A percentile compares a stretch with the other conserved stretches of the same genome.
Conservation (phyloP, 2,113 vertebrate genomes). For the Colius striatus region DNA sequence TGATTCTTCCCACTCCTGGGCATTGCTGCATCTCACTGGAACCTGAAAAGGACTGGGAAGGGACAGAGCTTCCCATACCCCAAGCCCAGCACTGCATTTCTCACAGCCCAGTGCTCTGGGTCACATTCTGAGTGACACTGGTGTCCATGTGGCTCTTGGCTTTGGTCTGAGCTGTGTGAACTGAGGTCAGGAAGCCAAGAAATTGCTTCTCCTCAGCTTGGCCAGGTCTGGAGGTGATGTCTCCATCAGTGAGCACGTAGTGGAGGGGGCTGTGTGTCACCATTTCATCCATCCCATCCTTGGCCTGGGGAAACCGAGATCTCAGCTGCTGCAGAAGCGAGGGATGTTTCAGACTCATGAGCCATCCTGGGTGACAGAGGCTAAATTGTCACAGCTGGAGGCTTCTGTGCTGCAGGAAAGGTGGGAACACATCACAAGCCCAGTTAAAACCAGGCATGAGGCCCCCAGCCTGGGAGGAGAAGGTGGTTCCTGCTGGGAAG, state of each 20-base stretch:
- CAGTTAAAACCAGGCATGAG: fast-evolving
- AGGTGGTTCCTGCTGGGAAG: neutral
- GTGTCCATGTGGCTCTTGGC: neutral
- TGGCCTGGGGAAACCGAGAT: fast-evolving
- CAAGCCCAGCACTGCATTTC: fast-evolving
- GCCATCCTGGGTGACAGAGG: neutral
- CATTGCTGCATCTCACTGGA: fast-evolving
- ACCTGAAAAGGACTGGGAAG: neutral
- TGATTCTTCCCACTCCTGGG: neutral
- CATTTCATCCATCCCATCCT: neutral
- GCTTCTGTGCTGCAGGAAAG: neutral
- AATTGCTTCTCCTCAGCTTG: neutral
- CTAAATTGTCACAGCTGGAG: fast-evolving
- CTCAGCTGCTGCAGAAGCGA: fast-evolving
- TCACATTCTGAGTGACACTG: fast-evolving
- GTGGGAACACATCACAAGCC: neutral
- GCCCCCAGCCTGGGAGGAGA: neutral
- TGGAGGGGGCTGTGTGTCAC: neutral
- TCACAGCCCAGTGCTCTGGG: neutral
- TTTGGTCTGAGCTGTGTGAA: neutral
- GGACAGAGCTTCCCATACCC: neutral
- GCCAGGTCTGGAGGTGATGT: neutral
- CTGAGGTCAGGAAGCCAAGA: neutral
- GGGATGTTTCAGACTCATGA: neutral
- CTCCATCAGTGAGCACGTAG: neutral